Evolutionary conservation across 2,797 vertebrate species (phyloP), one percentile per base, ranked within the genome.

Genomic region (Schizopygopsis malacanthus): DNA sequence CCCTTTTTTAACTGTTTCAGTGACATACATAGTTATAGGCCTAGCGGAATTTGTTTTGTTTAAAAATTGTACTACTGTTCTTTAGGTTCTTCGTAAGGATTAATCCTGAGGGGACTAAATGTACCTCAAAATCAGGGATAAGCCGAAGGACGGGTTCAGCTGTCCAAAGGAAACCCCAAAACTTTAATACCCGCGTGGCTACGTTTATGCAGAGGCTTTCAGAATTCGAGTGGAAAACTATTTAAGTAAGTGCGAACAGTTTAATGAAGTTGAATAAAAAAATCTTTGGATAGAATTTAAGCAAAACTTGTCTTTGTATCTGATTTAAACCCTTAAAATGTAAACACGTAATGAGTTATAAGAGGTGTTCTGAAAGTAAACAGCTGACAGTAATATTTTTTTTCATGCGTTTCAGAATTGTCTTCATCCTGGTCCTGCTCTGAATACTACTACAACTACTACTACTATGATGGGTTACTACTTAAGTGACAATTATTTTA

Each of bases 191-290:
- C n/a, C 84, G 77, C 1, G 84, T 85, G 54, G 84, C 84, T 50
- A 79, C 84, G 18, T 85, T 85, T 39, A 73, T 85, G 84, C 84
- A 70, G 69, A 85, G 84, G 54, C 78, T 85, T 85, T 73, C 84
- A 63, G 84, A 85, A 72, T 85, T 80, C 20, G 84, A 85, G 33
- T 85, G 63, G 76, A 79, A 79, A 50, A 47, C 77, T 45, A 85
- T 43, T 59, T 85, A 59, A 79, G 75, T 79, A 56, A 43, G 63
- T 85, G 1, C 1, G 92, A 91, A 71, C 90, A 88, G 82, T 45
- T 70, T 69, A 11, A 63, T 10, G 11, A 37, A 8, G 20, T 33
- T 45, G 18, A 50, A 50, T n/a, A 20, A 50, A 20, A 43, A 16
- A 50, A 65, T 13, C 0, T 2, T 63, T 59, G 45, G 10, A 61